phyloP scores from a whole-genome alignment of 53 echinoderm and acorn worm species.

The Echinometra lucunter region DNA sequence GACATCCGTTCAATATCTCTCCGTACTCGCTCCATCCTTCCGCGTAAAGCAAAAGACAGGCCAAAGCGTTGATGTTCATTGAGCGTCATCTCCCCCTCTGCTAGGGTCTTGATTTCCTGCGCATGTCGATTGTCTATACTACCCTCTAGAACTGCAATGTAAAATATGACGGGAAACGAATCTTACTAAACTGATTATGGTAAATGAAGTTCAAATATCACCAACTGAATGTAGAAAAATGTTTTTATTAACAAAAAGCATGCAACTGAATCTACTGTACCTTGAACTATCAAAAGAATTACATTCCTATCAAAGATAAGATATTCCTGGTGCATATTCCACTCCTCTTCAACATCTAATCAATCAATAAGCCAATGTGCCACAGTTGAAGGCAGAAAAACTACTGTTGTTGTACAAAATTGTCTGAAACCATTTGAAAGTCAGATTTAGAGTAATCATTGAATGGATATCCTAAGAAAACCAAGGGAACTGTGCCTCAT shows the following conservation, averaged over 20 bases:
- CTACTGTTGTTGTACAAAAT: too few relatives aligned
- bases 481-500: neutral
- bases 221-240: too few relatives aligned
- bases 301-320: neutral
- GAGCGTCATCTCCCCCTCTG: slow-evolving; percentile 41
- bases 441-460: too few relatives aligned
- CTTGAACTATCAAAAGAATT: too few relatives aligned
- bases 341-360: neutral
- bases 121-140: slow-evolving; percentile 55
- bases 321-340: neutral
- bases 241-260: too few relatives aligned
- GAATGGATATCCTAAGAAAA: neutral
- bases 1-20: slow-evolving; percentile 28
- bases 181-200: neutral
- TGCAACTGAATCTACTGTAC: too few relatives aligned
- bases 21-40: slow-evolving; percentile 37
- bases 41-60: neutral
- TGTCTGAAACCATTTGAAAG: too few relatives aligned
- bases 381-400: neutral
- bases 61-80: neutral
- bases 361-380: neutral
- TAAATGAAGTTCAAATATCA: neutral
- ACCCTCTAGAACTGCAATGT: slow-evolving; percentile 1
- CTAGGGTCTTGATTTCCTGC: slow-evolving; percentile 51
- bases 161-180: neutral